phyloP scores from a whole-genome alignment of 2,797 vertebrate genomes.

The Thaleichthys pacificus region DNA sequence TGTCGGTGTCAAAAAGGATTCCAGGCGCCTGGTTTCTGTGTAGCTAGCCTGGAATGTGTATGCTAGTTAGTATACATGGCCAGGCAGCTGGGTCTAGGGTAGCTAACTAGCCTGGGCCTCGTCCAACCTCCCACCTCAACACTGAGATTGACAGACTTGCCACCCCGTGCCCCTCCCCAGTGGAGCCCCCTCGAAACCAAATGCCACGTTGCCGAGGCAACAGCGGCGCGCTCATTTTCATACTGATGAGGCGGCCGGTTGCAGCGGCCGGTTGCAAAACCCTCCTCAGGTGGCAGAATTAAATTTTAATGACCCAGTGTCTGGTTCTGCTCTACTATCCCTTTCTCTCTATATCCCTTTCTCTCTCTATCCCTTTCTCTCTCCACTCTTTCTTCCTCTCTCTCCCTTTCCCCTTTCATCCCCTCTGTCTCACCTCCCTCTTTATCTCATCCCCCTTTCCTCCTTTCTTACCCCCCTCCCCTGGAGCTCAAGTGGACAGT shows the following conservation, averaged over 20 bases:
- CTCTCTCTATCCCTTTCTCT: not conserved
- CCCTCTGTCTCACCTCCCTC: not conserved
- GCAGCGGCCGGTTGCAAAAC: slow-evolving; percentile 33
- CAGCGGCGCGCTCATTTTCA: slow-evolving; percentile 59
- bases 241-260: slow-evolving; percentile 59
- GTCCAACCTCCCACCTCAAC: not conserved
- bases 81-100: not conserved
- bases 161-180: slow-evolving; percentile 13
- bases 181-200: slow-evolving; percentile 31
- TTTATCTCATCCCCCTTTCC: not conserved
- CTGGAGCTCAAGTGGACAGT: slow-evolving; percentile 11
- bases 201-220: slow-evolving; percentile 39
- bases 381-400: not conserved
- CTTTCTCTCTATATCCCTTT: not conserved
- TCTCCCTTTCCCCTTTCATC: not conserved
- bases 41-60: too few relatives aligned
- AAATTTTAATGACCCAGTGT: slow-evolving; percentile 65
- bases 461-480: slow-evolving; percentile 26
- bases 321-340: not conserved
- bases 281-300: slow-evolving; percentile 62
- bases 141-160: slow-evolving; percentile 11
- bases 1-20: too few relatives aligned
- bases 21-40: too few relatives aligned
- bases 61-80: too few relatives aligned
- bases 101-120: not conserved